Percentiles rank a stretch among this genome's conserved stretches.
Conservation (phyloP, 2,113 vertebrate genomes). For the Syngnathus scovelli region DNA sequence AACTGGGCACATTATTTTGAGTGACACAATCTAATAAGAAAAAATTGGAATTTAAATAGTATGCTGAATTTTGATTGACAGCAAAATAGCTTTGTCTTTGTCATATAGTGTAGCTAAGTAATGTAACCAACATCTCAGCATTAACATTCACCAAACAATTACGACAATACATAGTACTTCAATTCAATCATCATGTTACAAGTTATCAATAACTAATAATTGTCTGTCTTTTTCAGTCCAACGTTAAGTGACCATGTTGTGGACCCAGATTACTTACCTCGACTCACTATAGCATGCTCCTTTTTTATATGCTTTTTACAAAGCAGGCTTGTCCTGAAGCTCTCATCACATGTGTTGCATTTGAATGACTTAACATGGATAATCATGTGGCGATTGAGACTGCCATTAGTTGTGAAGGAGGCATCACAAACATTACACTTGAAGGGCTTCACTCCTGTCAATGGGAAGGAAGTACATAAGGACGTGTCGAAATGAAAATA, state of each 20-base stretch:
- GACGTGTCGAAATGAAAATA: not conserved
- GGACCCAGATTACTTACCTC: constrained; percentile 54
- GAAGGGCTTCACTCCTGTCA: constrained; percentile 88
- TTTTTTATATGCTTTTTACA: constrained; percentile 93
- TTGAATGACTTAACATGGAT: constrained; percentile 92
- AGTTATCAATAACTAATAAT: not conserved
- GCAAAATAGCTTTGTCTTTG: not conserved
- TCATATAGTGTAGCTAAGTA: not conserved
- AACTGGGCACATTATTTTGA: not conserved
- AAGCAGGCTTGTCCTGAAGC: constrained; percentile 86
- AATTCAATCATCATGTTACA: not conserved
- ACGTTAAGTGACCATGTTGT: not conserved
- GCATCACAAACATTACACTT: constrained; percentile 86
- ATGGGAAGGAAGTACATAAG: not conserved
- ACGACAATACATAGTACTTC: not conserved
- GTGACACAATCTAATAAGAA: not conserved
- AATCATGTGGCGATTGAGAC: constrained; percentile 93
- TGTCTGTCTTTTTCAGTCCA: not conserved
- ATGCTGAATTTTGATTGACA: too few relatives aligned
- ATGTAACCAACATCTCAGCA: not conserved
- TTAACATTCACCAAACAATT: not conserved
- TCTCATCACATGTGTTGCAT: constrained; percentile 88
- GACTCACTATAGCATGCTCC: constrained; percentile 77
- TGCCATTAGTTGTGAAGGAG: constrained; percentile 95
- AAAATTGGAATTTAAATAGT: too few relatives aligned